Percentiles rank a stretch among this genome's conserved stretches.
Evolutionary conservation across 2,797 vertebrate species (phyloP).

Genomic region (Gadopsis marmoratus): DNA sequence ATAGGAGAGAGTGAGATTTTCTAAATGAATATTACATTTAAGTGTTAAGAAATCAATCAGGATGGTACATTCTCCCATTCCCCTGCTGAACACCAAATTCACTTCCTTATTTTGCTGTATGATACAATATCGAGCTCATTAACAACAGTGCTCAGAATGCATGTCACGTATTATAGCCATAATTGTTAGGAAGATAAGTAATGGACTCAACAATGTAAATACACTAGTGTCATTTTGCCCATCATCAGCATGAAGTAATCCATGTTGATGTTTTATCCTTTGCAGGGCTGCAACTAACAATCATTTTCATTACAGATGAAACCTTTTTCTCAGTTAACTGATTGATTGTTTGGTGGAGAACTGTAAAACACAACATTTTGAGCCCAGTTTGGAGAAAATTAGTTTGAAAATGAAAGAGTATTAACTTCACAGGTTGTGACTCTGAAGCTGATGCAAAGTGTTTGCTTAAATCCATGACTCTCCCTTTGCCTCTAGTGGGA

Average conservation of each 20-base stretch:
- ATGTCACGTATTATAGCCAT: not conserved
- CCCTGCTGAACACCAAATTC: not conserved
- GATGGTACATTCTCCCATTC: not conserved
- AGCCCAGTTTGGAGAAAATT: slow-evolving; percentile 3
- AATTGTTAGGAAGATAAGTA: slow-evolving; percentile 1
- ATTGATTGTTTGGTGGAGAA: not conserved
- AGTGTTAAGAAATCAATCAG: slow-evolving; percentile 3
- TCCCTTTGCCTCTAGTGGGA: slow-evolving; percentile 7
- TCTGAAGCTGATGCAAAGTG: slow-evolving; percentile 19
- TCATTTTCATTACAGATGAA: not conserved
- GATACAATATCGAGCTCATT: not conserved
- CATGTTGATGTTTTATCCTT: not conserved
- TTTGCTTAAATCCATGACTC: slow-evolving; percentile 31
- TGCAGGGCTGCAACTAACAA: not conserved
- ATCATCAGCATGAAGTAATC: not conserved
- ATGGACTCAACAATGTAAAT: not conserved
- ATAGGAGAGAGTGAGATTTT: slow-evolving; percentile 4
- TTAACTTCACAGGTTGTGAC: not conserved
- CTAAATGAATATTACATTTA: not conserved
- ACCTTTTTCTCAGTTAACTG: too few species aligned
- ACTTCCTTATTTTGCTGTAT: not conserved
- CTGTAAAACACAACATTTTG: slow-evolving; percentile 1
- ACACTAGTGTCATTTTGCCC: not conserved
- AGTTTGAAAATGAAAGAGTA: slow-evolving; percentile 5
- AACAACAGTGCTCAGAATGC: not conserved